These are phyloP conservation scores for Carabus problematicus DNA, from an alignment of 2,888 invertebrate species.

Conservation along the genomic window DNA sequence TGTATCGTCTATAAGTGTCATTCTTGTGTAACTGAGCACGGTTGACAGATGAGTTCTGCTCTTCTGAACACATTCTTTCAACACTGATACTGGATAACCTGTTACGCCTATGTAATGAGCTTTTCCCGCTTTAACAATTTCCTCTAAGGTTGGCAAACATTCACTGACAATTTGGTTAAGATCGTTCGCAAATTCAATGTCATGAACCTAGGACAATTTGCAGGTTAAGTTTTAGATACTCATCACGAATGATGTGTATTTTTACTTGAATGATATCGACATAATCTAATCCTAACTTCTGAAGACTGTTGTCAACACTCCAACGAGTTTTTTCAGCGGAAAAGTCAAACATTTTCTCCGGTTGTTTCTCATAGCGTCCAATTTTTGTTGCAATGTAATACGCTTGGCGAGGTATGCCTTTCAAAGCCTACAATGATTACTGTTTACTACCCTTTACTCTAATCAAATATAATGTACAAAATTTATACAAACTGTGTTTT, in stretches of 20 bases:
- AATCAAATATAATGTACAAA: background rate
- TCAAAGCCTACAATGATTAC: slow-evolving; percentile 67
- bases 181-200: slow-evolving; percentile 84
- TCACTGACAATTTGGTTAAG: slow-evolving; percentile 80
- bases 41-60: slow-evolving; percentile 71
- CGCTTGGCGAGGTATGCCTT: slow-evolving; percentile 77
- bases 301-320: slow-evolving; percentile 79
- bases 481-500: background rate
- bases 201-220: slow-evolving; percentile 77
- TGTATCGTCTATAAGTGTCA: slow-evolving; percentile 80
- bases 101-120: slow-evolving; percentile 86
- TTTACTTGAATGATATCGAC: slow-evolving; percentile 88
- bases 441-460: background rate
- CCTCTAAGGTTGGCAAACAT: slow-evolving; percentile 82
- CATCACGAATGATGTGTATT: slow-evolving; percentile 1
- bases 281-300: slow-evolving; percentile 76
- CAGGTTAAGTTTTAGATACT: slow-evolving; percentile 19
- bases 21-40: slow-evolving; percentile 80
- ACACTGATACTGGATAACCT: slow-evolving; percentile 79
- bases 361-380: slow-evolving; percentile 78
- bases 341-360: slow-evolving; percentile 85
- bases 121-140: slow-evolving; percentile 74
- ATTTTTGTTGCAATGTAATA: slow-evolving; percentile 94
- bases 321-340: slow-evolving; percentile 74
- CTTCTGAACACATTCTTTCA: slow-evolving; percentile 76